phyloP scores from a whole-genome alignment of 2,113 vertebrate genomes.

The Sula dactylatra region DNA sequence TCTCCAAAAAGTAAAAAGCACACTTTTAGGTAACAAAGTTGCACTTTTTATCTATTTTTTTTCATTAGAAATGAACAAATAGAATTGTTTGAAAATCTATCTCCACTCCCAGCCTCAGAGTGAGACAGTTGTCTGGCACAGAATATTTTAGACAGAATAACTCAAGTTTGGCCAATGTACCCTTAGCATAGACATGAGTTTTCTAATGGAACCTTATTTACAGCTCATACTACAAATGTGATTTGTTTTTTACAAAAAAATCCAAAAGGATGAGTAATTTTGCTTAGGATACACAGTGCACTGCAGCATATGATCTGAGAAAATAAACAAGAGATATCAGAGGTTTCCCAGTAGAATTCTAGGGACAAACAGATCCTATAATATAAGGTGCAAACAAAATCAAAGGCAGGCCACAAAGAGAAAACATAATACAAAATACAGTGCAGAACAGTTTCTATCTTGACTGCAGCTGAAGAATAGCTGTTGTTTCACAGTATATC shows the following conservation, averaged over 20 bases:
- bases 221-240: rapidly evolving
- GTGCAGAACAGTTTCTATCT: background rate
- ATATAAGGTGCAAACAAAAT: background rate
- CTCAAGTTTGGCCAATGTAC: background rate
- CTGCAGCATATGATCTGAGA: background rate
- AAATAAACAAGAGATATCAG: background rate
- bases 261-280: background rate
- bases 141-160: background rate
- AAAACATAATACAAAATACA: constrained; percentile 13
- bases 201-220: background rate
- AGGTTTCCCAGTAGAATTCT: background rate
- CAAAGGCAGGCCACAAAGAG: background rate
- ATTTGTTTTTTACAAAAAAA: background rate
- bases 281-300: background rate
- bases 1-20: background rate
- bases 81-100: background rate
- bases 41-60: background rate
- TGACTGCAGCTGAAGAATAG: constrained; percentile 8
- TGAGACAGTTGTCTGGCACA: background rate
- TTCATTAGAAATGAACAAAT: background rate
- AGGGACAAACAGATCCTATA: background rate
- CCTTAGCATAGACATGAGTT: background rate
- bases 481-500: background rate
- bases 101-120: background rate
- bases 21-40: background rate